Base-by-base conservation (phyloP, 1,140 invertebrate genomes). In the Drosophila nasuta region DNA sequence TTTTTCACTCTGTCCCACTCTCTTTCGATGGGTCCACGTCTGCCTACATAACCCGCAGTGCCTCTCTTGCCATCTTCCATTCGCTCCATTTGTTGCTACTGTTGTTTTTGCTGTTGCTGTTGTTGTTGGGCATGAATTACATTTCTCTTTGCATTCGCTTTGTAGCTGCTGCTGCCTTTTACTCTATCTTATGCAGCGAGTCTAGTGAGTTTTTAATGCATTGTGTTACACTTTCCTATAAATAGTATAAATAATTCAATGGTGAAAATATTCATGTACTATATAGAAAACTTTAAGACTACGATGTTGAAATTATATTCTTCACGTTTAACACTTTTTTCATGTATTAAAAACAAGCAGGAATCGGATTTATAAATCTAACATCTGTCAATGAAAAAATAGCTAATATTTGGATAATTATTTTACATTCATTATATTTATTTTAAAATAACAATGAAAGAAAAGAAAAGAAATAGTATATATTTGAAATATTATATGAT, bases 101-200 rank as follows among this genome's bases (percentile, higher is more conserved):
- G 35, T 88, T 35, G 66, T 46, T 72, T 54, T 75, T 72, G 76
- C 60, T 73, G 38, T 52, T 72, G 68, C 1, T 81, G 66, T 76
- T 82, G 74, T 78, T 71, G 79, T 41, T 74, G 73, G 83, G 77
- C 77, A 88, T 87, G 83, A 87, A 87, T 87, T 88, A 87, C 83
- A 87, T 87, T 87, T 87, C 83, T 87, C 83, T 87, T 87, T 82
- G 82, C 83, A 87, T 87, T 86, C 48, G 82, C 64, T 68, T 69
- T 48, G 76, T 74, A 79, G 77, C 75, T 83, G 79, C 71, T 83
- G 80, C 63, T 82, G 68, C 33, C 51, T 58, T 52, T 73, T 45
- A n/a, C 38, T 35, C 46, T 71, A 41, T 52, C 54, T 51, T 57
- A 30, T 20, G 25, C 6, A 15, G 0, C 3, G 38, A n/a, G 8